A percentile compares a stretch with the other conserved stretches of the same genome.
phyloP scores from a whole-genome alignment of 2,888 invertebrate genomes.

The Dyspetes luteomarginatus region DNA sequence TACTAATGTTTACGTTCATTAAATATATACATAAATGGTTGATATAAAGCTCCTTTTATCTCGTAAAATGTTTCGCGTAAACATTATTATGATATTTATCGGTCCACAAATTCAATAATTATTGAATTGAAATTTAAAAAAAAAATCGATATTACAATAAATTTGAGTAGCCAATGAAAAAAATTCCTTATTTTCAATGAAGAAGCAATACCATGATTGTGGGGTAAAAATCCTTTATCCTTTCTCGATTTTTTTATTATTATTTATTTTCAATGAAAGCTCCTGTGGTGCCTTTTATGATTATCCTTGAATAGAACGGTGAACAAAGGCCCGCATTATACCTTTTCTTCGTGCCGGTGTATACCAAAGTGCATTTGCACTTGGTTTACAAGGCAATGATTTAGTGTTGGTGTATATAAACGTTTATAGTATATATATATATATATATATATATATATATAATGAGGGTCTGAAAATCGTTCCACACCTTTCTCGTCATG shows the following conservation, averaged over 20 bases:
- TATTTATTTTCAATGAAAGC: not conserved
- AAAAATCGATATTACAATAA: no score
- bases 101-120: no score
- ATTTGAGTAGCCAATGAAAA: no score
- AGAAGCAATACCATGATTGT: no score
- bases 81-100: no score
- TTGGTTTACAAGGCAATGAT: constrained; percentile 1
- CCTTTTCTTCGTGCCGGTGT: constrained; percentile 6
- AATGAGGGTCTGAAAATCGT: constrained; percentile 21
- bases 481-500: constrained; percentile 35
- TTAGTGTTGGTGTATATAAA: not conserved
- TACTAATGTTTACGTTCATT: no score
- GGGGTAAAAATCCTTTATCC: not conserved
- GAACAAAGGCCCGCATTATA: constrained; percentile 6
- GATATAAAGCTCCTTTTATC: no score
- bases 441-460: constrained; percentile 5
- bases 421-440: not conserved
- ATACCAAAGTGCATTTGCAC: constrained; percentile 41
- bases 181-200: no score
- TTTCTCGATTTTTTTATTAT: not conserved
- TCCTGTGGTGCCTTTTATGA: not conserved
- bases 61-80: no score
- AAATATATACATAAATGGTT: no score
- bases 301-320: constrained; percentile 39
- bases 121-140: no score